Conservation (phyloP, 2,113 vertebrate species). For the Phycodurus eques region DNA sequence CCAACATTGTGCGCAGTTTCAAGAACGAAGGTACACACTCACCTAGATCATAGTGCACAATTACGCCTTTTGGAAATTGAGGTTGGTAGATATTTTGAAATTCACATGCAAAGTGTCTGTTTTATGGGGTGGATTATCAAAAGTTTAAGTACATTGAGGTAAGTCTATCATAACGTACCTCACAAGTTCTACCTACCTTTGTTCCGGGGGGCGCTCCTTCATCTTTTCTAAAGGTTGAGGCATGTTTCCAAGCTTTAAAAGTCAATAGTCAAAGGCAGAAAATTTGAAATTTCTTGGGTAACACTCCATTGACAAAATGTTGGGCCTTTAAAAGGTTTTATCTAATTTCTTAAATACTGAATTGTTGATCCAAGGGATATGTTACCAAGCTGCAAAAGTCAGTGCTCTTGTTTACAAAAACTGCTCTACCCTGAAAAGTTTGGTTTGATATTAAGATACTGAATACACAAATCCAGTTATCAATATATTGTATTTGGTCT, state of each 20-base stretch:
- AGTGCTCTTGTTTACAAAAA: no score
- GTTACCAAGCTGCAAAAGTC: no score
- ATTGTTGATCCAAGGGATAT: no score
- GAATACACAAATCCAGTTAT: no score
- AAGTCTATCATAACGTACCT: background rate
- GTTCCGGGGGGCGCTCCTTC: background rate
- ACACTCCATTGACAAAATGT: background rate
- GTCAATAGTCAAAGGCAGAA: background rate
- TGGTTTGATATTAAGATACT: no score
- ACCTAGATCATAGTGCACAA: background rate
- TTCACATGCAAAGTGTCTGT: background rate
- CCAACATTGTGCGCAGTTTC: slow-evolving; percentile 92
- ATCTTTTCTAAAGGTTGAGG: background rate
- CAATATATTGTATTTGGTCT: no score
- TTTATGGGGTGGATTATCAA: background rate
- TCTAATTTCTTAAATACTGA: no score
- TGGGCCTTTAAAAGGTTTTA: no score
- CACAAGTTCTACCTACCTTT: background rate
- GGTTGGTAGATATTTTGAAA: background rate
- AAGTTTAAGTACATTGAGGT: background rate
- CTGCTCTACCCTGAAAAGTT: no score
- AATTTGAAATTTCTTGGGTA: background rate
- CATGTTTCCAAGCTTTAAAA: background rate
- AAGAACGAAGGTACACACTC: slow-evolving; percentile 88
- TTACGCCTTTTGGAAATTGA: background rate